These are phyloP conservation scores for Ditylenchus dipsaci DNA, from an alignment of 1,140 invertebrate genomes.

Conservation along the genomic window DNA sequence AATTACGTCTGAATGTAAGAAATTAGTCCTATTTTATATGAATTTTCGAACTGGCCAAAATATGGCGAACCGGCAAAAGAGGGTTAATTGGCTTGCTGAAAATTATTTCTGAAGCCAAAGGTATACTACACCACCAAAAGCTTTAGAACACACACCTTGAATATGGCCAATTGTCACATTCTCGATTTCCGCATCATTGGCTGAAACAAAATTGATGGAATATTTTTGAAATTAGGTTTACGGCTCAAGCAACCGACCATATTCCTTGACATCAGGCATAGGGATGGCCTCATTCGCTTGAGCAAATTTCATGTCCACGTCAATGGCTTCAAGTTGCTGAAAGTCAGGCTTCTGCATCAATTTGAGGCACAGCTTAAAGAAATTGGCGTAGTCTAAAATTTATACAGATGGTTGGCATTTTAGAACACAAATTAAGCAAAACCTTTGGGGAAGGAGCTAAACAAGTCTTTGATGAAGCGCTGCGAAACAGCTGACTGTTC, in stretches of 20 bases:
- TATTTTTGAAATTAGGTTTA: neutral
- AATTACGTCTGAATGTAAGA: too few species aligned
- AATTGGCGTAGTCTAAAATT: conserved; percentile 28
- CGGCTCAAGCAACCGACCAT: conserved; percentile 1
- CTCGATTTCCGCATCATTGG: conserved; percentile 31
- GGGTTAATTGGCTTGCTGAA: too few species aligned
- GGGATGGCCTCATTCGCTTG: conserved; percentile 22
- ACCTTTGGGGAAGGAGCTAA: conserved; percentile 28
- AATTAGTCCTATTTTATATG: too few species aligned
- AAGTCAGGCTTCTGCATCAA: conserved; percentile 32
- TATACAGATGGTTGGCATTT: conserved; percentile 2
- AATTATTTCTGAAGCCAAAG: too few species aligned
- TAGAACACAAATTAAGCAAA: neutral
- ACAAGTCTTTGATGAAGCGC: conserved; percentile 25
- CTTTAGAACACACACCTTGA: conserved; percentile 12
- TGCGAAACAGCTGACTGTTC: conserved; percentile 14
- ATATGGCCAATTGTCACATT: conserved; percentile 27
- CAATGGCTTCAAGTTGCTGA: conserved; percentile 24
- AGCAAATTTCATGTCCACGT: conserved; percentile 32
- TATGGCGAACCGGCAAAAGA: too few species aligned
- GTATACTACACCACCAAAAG: too few species aligned
- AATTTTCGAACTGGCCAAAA: too few species aligned
- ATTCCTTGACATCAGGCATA: conserved; percentile 29
- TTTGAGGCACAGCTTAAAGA: conserved; percentile 21
- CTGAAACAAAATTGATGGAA: conserved; percentile 3